Conservation (phyloP, 2,797 vertebrate species). For the Tapirus indicus region DNA sequence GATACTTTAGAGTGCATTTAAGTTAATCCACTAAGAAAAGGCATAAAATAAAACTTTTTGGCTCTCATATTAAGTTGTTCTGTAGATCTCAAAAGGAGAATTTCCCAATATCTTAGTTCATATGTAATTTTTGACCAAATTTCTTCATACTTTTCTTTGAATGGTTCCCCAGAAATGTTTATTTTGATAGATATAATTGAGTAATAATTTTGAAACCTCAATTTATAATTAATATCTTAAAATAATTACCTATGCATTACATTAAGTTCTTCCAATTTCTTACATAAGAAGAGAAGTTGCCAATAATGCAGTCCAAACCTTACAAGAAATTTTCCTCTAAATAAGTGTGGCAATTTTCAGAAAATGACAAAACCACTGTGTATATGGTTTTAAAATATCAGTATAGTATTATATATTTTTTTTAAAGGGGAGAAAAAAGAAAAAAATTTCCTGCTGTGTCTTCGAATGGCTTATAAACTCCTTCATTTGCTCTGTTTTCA, state of each 20-base stretch:
- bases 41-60: neutral
- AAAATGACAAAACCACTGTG: neutral
- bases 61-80: neutral
- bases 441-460: neutral
- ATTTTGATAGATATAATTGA: neutral
- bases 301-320: neutral
- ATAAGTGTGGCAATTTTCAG: neutral
- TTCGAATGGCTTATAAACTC: slow-evolving; percentile 53
- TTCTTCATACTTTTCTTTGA: neutral
- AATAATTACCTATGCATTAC: neutral
- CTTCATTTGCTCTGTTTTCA: slow-evolving; percentile 56
- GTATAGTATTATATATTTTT: neutral
- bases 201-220: neutral
- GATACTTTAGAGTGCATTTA: neutral
- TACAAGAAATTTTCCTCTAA: neutral
- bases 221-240: neutral
- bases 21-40: neutral
- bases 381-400: neutral
- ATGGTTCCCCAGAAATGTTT: neutral
- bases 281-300: neutral
- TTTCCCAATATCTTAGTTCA: neutral
- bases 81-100: neutral
- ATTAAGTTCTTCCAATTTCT: neutral
- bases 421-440: neutral
- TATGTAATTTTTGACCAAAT: neutral